Percentiles rank a stretch among this genome's conserved stretches.
These are phyloP conservation scores for Hylomyscus alleni DNA, from an alignment of 2,797 vertebrate genomes.

Conservation along the genomic window DNA sequence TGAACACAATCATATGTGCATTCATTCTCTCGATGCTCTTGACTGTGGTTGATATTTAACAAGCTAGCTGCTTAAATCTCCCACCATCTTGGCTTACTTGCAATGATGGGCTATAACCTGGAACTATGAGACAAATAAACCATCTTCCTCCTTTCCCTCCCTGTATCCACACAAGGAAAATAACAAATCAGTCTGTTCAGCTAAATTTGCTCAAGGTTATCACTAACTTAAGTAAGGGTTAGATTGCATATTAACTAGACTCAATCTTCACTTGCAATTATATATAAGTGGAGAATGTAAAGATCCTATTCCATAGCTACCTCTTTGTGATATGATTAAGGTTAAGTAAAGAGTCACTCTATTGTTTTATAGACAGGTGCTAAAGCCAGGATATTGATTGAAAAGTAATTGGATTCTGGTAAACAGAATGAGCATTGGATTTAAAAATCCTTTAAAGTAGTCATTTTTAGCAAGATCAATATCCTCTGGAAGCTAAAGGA, in stretches of 20 bases:
- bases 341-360: neutral
- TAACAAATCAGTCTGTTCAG: neutral
- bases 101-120: neutral
- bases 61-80: neutral
- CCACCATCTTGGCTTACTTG: neutral
- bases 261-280: neutral
- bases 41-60: neutral
- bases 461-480: neutral
- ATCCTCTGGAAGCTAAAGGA: constrained; percentile 22
- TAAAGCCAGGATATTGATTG: neutral
- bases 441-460: neutral
- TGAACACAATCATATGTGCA: neutral
- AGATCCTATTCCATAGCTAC: neutral
- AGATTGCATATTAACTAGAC: neutral
- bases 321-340: neutral
- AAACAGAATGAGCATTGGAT: neutral
- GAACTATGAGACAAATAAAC: neutral
- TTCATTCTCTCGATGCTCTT: neutral
- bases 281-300: neutral
- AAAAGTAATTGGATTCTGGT: constrained; percentile 30
- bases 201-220: neutral
- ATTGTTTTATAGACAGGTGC: neutral
- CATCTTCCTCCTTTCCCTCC: too few species aligned
- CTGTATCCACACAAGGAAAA: neutral
- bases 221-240: neutral